Base-by-base conservation (phyloP, 2,797 vertebrate genomes). In the Eutrigla gurnardus region DNA sequence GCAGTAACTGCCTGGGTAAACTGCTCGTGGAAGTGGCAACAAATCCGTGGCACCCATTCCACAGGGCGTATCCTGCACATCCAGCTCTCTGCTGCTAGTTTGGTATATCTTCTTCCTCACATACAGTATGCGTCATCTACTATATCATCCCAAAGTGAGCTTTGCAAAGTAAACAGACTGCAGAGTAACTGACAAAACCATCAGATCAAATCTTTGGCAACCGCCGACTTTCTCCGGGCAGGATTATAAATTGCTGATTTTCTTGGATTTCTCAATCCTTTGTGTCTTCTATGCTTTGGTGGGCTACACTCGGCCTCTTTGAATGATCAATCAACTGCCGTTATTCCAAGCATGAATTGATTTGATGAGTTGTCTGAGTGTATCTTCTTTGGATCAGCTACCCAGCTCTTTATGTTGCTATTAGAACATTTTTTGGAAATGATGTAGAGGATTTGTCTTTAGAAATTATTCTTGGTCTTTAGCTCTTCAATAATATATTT, bases 21-120 rank as follows among this genome's bases (percentile, higher is more conserved):
- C 80, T 85, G 78, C 78, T 85, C 14, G 18, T 83, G 83, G 83
- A 89, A 75, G 89, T 85, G 83, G 84, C 78, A 75, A 73, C 79
- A 79, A 82, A 85, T 80, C 82, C n/a, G 11, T 83, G 77, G 89
- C 78, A 85, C 81, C 83, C 78, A 80, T 84, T 83, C 82, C 78
- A 72, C 78, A 81, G 89, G 89, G 86, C 74, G 86, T 87, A 59
- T 83, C 87, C 86, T 76, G 69, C 45, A 17, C 75, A 74, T 83
- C 53, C 78, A 85, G 72, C 66, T 84, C 61, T 42, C 61, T 70
- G 66, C 61, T 75, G 11, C 71, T 64, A 12, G 47, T 68, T 73
- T 82, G 53, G 35, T 70, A 39, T n/a, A 65, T 63, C 63, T 71
- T 54, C 69, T 78, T 64, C 55, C 47, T 68, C 32, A 1, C 25